Percentiles rank a stretch among this genome's conserved stretches.
phyloP scores from a whole-genome alignment of 2,113 vertebrate genomes.

The Micromys minutus region DNA sequence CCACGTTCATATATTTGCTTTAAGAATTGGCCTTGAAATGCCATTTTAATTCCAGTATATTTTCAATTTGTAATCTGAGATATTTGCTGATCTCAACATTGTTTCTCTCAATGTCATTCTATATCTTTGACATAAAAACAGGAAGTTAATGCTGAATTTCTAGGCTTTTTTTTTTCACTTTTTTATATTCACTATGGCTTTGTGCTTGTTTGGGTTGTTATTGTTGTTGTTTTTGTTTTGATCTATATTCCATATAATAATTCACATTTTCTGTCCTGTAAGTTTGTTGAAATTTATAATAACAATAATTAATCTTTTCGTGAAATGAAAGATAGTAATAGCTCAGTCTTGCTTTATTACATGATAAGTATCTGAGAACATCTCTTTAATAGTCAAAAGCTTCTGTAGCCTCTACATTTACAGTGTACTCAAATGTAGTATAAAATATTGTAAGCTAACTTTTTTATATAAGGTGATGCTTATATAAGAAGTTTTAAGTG shows the following conservation, averaged over 20 bases:
- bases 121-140: conserved; percentile 7
- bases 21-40: conserved; percentile 37
- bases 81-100: background rate
- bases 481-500: background rate
- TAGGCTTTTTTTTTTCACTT: background rate
- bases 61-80: conserved; percentile 25
- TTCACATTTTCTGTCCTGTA: background rate
- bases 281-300: conserved; percentile 10
- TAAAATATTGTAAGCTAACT: background rate
- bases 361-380: background rate
- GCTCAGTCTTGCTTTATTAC: conserved; percentile 4
- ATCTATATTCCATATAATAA: background rate
- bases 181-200: background rate
- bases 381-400: background rate
- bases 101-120: conserved; percentile 48
- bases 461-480: background rate
- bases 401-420: background rate
- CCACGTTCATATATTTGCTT: conserved; percentile 17
- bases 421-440: background rate
- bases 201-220: no score
- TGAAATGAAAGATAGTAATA: conserved; percentile 1
- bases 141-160: background rate
- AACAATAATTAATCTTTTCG: conserved; percentile 8
- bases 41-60: conserved; percentile 36
- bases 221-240: background rate